Base-by-base conservation (phyloP, 1,140 invertebrate genomes). In the Charaxes varanes region DNA sequence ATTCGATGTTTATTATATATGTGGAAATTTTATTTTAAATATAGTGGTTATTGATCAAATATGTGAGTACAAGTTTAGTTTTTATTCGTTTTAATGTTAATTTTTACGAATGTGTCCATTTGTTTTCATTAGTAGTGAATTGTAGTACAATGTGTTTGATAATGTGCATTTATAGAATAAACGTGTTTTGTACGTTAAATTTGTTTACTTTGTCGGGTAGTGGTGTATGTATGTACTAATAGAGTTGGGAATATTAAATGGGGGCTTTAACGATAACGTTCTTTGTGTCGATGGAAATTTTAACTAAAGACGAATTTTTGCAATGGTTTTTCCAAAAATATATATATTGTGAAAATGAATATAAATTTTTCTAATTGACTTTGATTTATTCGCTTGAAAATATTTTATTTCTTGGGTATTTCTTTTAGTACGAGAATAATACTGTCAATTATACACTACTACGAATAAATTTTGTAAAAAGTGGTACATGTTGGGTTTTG, bases 101-200 rank as follows among this genome's bases (percentile, higher is more conserved):
- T 64, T 49, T 30, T 38, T 53, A 23, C 54, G 56, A 32, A 51
- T 58, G n/a, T 53, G 51, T 59, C 56, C 55, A 61, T 62, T 54
- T 14, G 7, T 10, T 41, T 59, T 59, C 33, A 52, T 61, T 44
- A 30, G 32, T 59, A 56, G 53, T 40, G 43, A 46, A 52, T 54
- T 55, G 62, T 64, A 70, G 62, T 73, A 72, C 66, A 74, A 74
- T 67, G 42, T 59, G 51, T 59, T 62, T 53, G 62, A 52, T 62
- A 66, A 68, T 44, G 52, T 68, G 71, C 71, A 78, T 78, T 78
- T 76, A 76, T 78, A 73, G 66, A 59, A 43, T 78, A 70, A 31
- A 64, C 50, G 42, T 42, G 44, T 66, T 61, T 68, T 60, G 48
- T 67, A 69, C 41, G 48, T 50, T 53, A 57, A 56, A 59, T 58